phyloP scores from a whole-genome alignment of 2,888 invertebrate genomes.

The Liopterus haemorrhoidalis region DNA sequence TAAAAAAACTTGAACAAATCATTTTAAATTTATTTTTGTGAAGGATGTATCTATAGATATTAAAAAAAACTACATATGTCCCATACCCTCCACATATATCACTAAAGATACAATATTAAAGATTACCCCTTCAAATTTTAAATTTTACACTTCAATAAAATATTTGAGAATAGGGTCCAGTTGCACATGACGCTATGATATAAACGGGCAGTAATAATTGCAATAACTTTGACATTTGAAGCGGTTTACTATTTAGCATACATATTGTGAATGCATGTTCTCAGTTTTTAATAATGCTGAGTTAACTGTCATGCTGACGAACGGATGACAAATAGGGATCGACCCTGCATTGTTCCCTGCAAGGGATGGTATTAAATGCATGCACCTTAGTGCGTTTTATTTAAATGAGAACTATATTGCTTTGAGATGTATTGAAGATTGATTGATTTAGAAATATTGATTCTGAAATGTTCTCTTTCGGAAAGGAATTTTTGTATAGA shows the following conservation, averaged over 20 bases:
- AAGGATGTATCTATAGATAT: slow-evolving; percentile 25
- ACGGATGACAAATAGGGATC: slow-evolving; percentile 17
- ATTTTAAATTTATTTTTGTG: no score
- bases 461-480: no score
- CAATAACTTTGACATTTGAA: slow-evolving; percentile 42
- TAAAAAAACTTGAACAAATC: no score
- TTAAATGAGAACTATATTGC: no score
- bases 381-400: no score
- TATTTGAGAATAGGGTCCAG: no score
- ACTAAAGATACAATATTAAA: slow-evolving; percentile 36
- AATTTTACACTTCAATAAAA: slow-evolving; percentile 28
- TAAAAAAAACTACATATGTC: slow-evolving; percentile 33
- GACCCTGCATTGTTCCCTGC: no score
- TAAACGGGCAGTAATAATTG: slow-evolving; percentile 46
- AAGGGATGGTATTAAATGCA: no score
- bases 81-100: slow-evolving; percentile 35
- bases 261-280: slow-evolving; percentile 44
- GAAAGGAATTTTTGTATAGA: no score
- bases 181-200: no score
- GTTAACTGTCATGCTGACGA: slow-evolving; percentile 7
- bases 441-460: no score
- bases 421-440: no score
- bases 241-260: slow-evolving; percentile 45
- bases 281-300: slow-evolving; percentile 41
- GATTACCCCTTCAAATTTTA: slow-evolving; percentile 31